A percentile compares a stretch with the other conserved stretches of the same genome.
These are phyloP conservation scores for Bolinopsis microptera DNA, from an alignment of 37 sponge, comb jelly and placozoan species.

Conservation along the genomic window DNA sequence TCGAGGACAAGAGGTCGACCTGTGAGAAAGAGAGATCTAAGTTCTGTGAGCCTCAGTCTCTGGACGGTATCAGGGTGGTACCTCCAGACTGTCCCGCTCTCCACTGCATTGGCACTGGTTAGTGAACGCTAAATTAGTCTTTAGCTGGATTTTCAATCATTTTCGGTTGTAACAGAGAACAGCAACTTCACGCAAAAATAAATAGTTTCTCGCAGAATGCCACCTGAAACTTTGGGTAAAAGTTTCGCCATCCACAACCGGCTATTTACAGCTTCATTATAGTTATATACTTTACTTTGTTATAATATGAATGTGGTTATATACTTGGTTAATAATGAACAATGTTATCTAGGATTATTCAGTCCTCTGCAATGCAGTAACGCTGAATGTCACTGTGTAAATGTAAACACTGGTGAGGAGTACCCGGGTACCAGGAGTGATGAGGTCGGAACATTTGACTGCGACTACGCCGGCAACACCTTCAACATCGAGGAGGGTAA, in stretches of 20 bases:
- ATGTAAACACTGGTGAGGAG: conserved; percentile 11
- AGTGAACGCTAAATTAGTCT: neutral
- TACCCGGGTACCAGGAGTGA: conserved; percentile 3
- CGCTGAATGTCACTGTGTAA: conserved; percentile 42
- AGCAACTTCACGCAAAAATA: no score
- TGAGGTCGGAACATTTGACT: neutral
- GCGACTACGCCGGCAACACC: neutral
- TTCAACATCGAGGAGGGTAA: neutral
- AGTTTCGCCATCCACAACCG: no score
- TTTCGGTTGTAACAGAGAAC: no score
- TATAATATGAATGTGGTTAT: no score
- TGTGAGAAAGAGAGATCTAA: conserved; percentile 27
- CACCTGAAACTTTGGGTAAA: no score
- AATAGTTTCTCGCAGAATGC: no score
- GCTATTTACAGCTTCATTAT: no score
- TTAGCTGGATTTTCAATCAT: neutral
- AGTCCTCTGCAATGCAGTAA: neutral
- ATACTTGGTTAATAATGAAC: no score
- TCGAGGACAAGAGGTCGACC: neutral
- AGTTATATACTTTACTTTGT: no score
- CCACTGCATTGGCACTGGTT: neutral
- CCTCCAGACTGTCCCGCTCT: conserved; percentile 36
- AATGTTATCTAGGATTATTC: neutral
- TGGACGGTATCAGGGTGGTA: neutral
- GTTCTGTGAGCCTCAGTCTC: neutral